These are phyloP conservation scores for Apis dorsata DNA, from an alignment of 1,140 invertebrate genomes.

Conservation along the genomic window DNA sequence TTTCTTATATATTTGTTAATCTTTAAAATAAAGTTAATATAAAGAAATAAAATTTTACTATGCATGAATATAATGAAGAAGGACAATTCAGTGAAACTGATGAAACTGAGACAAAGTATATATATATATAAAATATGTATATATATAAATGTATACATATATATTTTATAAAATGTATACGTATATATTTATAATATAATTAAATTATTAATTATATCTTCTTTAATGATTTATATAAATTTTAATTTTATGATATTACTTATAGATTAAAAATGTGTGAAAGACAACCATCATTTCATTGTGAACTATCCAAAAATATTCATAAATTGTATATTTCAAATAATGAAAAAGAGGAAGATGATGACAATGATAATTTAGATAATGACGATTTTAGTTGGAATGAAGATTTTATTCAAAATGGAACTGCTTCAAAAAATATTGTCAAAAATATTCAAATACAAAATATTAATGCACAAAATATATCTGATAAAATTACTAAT, in stretches of 20 bases:
- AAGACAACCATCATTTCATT: conserved; percentile 27
- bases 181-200: neutral
- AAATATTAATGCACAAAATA: conserved; percentile 79
- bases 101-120: conserved; percentile 58
- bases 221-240: conserved; percentile 10
- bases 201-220: conserved; percentile 25
- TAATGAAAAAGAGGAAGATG: conserved; percentile 65
- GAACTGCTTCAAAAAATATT: conserved; percentile 39
- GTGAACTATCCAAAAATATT: conserved; percentile 1
- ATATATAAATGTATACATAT: neutral
- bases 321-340: conserved; percentile 33
- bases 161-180: neutral
- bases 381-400: conserved; percentile 76
- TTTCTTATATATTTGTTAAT: neutral
- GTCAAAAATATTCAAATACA: conserved; percentile 39
- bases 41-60: conserved; percentile 1
- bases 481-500: conserved; percentile 84
- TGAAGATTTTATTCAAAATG: conserved; percentile 75
- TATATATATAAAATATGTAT: conserved; percentile 6
- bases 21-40: neutral
- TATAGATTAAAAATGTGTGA: conserved; percentile 59
- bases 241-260: conserved; percentile 63
- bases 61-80: conserved; percentile 60
- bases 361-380: conserved; percentile 78
- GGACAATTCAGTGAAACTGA: conserved; percentile 78